Conservation (phyloP, 2,888 invertebrate species). For the Xanthia togata region DNA sequence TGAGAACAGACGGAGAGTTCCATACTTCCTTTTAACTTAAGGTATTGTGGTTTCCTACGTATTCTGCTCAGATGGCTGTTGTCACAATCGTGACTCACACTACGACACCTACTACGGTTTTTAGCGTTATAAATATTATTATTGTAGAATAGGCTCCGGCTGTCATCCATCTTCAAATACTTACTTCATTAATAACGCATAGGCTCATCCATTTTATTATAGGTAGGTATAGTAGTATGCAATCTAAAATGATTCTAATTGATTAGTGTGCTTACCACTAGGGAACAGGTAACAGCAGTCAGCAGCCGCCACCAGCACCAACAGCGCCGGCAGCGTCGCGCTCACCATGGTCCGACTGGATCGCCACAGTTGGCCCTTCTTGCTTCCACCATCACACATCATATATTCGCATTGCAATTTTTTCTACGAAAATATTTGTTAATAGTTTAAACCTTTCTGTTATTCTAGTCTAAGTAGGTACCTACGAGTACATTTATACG, state of each 20-base stretch:
- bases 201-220: not conserved
- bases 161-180: not conserved
- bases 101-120: not conserved
- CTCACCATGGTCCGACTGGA: slow-evolving; percentile 79
- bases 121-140: not conserved
- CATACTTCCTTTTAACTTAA: not conserved
- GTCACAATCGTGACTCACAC: not conserved
- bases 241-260: too few relatives aligned
- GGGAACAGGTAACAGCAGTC: slow-evolving; percentile 89
- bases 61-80: not conserved
- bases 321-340: slow-evolving; percentile 70
- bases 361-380: slow-evolving; percentile 66
- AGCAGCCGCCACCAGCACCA: slow-evolving; percentile 75
- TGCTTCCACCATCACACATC: slow-evolving; percentile 80
- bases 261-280: slow-evolving; percentile 82
- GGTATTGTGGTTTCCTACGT: not conserved
- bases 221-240: not conserved
- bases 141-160: not conserved
- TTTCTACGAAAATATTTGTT: slow-evolving; percentile 39
- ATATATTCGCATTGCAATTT: slow-evolving; percentile 67
- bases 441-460: not conserved
- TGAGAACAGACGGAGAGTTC: not conserved
- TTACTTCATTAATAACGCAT: not conserved
- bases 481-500: not conserved
- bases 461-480: not conserved